Evolutionary conservation across 2,113 vertebrate genomes (phyloP), one percentile per base, ranked within the genome.

Genomic region (Passer domesticus): DNA sequence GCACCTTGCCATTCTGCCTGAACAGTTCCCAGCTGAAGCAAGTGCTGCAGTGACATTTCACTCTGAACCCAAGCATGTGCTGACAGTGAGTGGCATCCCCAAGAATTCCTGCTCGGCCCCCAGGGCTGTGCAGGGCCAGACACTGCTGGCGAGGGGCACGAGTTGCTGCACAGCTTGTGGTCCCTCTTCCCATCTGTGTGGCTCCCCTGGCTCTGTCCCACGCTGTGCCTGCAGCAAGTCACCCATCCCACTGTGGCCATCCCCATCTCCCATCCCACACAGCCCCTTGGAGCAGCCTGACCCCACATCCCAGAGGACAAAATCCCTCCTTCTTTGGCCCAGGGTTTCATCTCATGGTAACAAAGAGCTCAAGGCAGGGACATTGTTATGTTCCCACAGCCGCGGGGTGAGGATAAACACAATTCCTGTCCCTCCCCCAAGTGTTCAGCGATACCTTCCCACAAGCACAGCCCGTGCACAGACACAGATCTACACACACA

Each of bases 361-460:
- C 1, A 9, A 16, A 70, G 47, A 77, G 69, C 28, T 87, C 50
- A 11, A 37, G 35, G 25, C 3, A 14, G n/a, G 50, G 3, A 9
- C 63, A 56, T 28, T 0, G 7, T 18, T 44, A 17, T 10, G 49
- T 13, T 16, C 17, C 41, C 43, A 28, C 15, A 43, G 58, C 43
- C 2, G 3, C 19, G 66, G 39, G 64, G 27, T 70, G 56, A 47
- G 60, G 49, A 27, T 22, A 33, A 76, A 80, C 9, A 13, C 0
- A 1, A 50, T 30, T 64, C 44, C 28, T 87, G 64, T n/a, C 47
- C n/a, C 31, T 37, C 49, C 21, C 39, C 3, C 4, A 15, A 35
- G n/a, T 4, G 37, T 72, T 64, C 68, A 49, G 7, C 0, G 1
- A 5, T 13, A 25, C 0, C 0, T 41, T 47, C 35, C 53, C 79